Evolutionary conservation across 2,113 vertebrate species (phyloP).

Genomic region (Phycodurus eques): DNA sequence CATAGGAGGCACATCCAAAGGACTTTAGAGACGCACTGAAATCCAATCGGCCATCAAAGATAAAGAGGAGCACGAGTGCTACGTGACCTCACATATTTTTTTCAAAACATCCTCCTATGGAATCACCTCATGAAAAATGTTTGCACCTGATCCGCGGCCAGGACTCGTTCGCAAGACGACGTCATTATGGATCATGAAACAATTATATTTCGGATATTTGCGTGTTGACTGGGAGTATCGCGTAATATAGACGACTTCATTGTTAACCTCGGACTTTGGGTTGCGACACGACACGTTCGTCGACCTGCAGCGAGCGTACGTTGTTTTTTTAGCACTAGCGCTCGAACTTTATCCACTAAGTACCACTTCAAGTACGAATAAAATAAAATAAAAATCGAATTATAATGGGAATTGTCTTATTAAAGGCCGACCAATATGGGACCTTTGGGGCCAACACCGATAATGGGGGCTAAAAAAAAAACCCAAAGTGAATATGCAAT

Average conservation of each 20-base stretch:
- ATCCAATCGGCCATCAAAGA: not conserved
- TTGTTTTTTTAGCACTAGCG: no score
- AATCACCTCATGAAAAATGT: constrained; percentile 49
- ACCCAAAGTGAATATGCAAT: no score
- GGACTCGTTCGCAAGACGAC: constrained; percentile 37
- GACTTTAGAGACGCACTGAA: constrained; percentile 3
- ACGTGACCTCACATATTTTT: constrained; percentile 15
- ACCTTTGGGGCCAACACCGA: no score
- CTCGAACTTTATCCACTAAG: no score
- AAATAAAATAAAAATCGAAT: no score
- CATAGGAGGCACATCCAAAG: constrained; percentile 10
- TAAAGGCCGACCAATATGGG: no score
- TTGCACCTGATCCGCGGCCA: constrained; percentile 50
- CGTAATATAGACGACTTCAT: not conserved
- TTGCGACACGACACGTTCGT: no score
- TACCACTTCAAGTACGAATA: no score
- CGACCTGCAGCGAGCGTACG: no score
- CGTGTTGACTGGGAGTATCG: constrained; percentile 15
- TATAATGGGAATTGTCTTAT: no score
- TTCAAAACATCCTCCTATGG: constrained; percentile 1
- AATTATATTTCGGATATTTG: constrained; percentile 33
- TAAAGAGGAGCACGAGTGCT: not conserved
- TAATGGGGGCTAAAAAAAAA: no score
- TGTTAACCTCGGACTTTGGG: no score
- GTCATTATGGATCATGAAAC: constrained; percentile 58